These are phyloP conservation scores for Ara ararauna DNA, from an alignment of 2,797 vertebrate genomes.

Conservation along the genomic window DNA sequence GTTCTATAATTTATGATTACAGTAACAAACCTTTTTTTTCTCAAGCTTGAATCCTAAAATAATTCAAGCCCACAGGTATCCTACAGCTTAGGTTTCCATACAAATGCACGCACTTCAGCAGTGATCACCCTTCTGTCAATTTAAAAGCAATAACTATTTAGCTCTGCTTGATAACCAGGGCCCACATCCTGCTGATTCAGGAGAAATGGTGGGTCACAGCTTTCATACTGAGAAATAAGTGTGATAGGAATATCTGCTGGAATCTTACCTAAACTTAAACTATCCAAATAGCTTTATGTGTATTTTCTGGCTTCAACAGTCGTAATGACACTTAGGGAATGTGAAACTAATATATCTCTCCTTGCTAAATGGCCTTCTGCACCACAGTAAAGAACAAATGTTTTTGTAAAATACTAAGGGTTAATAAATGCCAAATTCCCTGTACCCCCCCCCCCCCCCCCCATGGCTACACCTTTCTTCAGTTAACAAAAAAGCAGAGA, in stretches of 20 bases:
- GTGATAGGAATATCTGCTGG: background rate
- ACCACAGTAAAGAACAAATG: background rate
- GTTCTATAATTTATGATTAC: background rate
- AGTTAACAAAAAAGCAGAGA: slow-evolving; percentile 3
- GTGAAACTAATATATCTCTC: background rate
- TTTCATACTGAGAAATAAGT: background rate
- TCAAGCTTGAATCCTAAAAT: background rate
- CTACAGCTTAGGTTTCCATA: background rate
- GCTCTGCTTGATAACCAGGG: background rate
- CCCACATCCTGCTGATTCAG: background rate
- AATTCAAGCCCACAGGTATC: background rate
- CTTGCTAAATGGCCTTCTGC: background rate
- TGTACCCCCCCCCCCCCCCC: background rate
- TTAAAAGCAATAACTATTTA: background rate
- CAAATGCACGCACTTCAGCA: background rate
- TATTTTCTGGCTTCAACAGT: slow-evolving; percentile 3
- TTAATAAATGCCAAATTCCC: background rate
- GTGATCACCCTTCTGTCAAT: background rate
- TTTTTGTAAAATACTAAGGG: background rate
- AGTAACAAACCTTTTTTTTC: background rate
- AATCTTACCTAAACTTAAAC: slow-evolving; percentile 8
- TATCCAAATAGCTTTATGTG: background rate
- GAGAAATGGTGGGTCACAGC: background rate
- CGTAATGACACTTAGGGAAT: background rate
- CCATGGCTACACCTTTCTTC: background rate